Base-by-base conservation (phyloP, 2,888 invertebrate species). In the Malthinus flaveolus region DNA sequence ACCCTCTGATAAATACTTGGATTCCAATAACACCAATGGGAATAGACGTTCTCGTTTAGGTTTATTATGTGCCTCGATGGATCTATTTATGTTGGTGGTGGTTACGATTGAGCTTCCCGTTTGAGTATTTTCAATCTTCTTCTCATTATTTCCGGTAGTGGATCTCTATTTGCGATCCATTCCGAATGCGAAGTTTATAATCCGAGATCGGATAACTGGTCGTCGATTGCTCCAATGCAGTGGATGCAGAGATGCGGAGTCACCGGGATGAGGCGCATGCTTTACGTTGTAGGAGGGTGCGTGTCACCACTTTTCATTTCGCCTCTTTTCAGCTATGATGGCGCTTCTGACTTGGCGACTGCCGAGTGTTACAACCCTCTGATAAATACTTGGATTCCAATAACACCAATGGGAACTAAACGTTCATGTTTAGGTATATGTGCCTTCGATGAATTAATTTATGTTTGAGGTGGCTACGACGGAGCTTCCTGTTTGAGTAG, bases 161-260 rank as follows among this genome's bases (percentile, higher is more conserved):
- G 88, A 46, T 87, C 86, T 51, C 76, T 88, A 13, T 88, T 88
- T 72, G 87, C 88, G 39, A 87, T 88, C 50, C 87, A 88, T 76
- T 84, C 85, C 59, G 88, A 88, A 73, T 87, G 87, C 68, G 88
- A 88, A 74, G 86, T 85, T 9, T 88, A 87, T 74, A 87, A 87
- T 73, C 86, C 87, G 1, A 78, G 84, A 59, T 81, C 82, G 34
- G 87, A 88, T 71, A 76, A 82, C 49, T 88, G 88, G 88, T 79
- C 83, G 13, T 78, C 83, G 0, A 84, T 87, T 13, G 83, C 87
- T 1, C 85, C 87, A 0, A 87, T 88, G 84, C 76, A 84, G 37
- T 86, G 84, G 80, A 78, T 87, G 61, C 87, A 87, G 1, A 79
- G 88, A 33, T 84, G 85, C 4, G 88, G 87, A 0, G 87, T 87